Conservation (phyloP, 2,113 vertebrate genomes). For the Hippocampus zosterae region DNA sequence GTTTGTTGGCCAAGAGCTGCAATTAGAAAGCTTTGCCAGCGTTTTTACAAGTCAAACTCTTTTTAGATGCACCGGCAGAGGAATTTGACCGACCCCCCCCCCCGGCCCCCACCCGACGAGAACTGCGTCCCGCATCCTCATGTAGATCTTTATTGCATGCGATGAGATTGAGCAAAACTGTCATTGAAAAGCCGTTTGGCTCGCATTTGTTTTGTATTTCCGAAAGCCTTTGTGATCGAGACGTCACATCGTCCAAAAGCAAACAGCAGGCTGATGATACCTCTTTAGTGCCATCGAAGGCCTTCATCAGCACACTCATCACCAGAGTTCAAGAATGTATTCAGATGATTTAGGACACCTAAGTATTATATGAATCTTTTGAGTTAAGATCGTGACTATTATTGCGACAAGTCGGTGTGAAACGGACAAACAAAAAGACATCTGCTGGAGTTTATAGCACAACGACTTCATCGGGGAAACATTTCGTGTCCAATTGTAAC, state of each 20-base stretch:
- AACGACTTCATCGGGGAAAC: neutral
- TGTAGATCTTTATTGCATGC: slow-evolving; percentile 67
- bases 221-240: slow-evolving; percentile 61
- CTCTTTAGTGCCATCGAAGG: slow-evolving; percentile 59
- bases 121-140: slow-evolving; percentile 64
- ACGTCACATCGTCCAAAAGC: slow-evolving; percentile 37
- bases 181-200: slow-evolving; percentile 41
- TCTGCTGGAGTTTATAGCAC: slow-evolving; percentile 38
- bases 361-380: slow-evolving; percentile 56
- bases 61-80: slow-evolving; percentile 45
- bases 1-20: slow-evolving; percentile 35
- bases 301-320: slow-evolving; percentile 60
- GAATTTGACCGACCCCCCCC: slow-evolving; percentile 36
- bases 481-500: slow-evolving; percentile 6
- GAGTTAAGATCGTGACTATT: slow-evolving; percentile 47
- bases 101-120: slow-evolving; percentile 35
- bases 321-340: slow-evolving; percentile 50
- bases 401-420: slow-evolving; percentile 56
- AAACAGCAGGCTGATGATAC: slow-evolving; percentile 41
- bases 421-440: slow-evolving; percentile 30
- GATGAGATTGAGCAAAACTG: slow-evolving; percentile 30
- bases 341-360: slow-evolving; percentile 42
- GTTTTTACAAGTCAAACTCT: slow-evolving; percentile 49
- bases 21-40: slow-evolving; percentile 48
- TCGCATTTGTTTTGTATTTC: slow-evolving; percentile 61